A percentile compares a stretch with the other conserved stretches of the same genome.
phyloP scores from a whole-genome alignment of 1,140 invertebrate species.

The Drosophila punjabiensis region DNA sequence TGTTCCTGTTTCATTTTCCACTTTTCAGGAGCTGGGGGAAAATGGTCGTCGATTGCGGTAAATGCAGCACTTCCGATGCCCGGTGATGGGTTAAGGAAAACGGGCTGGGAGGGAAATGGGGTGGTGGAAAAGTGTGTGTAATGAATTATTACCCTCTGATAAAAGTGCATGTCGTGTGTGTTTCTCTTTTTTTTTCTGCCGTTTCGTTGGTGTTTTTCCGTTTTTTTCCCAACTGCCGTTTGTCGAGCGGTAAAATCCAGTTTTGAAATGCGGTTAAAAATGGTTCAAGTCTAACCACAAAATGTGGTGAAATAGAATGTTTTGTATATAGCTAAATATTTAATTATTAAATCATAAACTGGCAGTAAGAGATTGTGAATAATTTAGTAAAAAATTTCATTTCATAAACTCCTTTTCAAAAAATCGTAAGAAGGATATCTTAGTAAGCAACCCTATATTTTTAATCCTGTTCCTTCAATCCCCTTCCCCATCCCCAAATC shows the following conservation, averaged over 20 bases:
- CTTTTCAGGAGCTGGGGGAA: constrained; percentile 20
- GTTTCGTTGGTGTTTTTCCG: constrained; percentile 21
- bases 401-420: not conserved
- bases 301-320: not conserved
- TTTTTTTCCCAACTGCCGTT: constrained; percentile 29
- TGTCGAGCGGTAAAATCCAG: constrained; percentile 13
- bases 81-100: constrained; percentile 43
- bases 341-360: not conserved
- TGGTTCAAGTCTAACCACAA: constrained; percentile 4
- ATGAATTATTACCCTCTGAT: constrained; percentile 83
- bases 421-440: not conserved
- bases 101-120: not conserved
- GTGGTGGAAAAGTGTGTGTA: constrained; percentile 75
- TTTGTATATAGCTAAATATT: not conserved
- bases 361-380: no score
- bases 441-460: no score
- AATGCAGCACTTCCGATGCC: constrained; percentile 56
- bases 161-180: constrained; percentile 75
- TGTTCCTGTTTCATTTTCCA: constrained; percentile 2
- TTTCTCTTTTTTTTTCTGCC: constrained; percentile 19
- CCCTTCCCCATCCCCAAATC: not conserved
- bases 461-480: not conserved
- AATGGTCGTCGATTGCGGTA: constrained; percentile 65
- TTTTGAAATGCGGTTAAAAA: constrained; percentile 32
- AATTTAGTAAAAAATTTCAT: no score